Evolutionary conservation across 1,140 invertebrate genomes (phyloP).

Genomic region (Apis dorsata): DNA sequence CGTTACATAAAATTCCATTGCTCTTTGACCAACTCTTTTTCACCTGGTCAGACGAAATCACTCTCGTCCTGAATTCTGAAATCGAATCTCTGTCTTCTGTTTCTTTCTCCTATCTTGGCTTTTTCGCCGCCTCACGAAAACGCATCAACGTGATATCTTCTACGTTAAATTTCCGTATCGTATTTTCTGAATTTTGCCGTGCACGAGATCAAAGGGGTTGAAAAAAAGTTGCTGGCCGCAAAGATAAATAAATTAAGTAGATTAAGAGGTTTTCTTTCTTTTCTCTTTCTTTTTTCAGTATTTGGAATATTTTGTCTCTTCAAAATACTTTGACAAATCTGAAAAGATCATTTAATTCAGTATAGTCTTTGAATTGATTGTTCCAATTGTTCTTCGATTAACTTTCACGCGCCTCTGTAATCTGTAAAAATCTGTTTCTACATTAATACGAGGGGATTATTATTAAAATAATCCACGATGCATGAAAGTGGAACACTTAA

Average conservation of each 20-base stretch:
- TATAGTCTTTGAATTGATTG: too few relatives aligned
- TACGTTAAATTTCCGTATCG: conserved; percentile 52
- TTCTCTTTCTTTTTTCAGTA: too few relatives aligned
- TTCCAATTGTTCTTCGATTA: too few relatives aligned
- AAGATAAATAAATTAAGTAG: neutral
- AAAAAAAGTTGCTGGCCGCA: neutral
- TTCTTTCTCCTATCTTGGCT: neutral
- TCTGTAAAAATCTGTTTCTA: too few relatives aligned
- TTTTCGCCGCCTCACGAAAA: conserved; percentile 8
- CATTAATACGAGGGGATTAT: too few relatives aligned
- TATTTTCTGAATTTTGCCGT: conserved; percentile 34
- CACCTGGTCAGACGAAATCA: conserved; percentile 30
- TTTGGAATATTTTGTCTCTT: too few relatives aligned
- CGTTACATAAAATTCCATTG: conserved; percentile 44
- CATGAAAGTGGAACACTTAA: too few relatives aligned
- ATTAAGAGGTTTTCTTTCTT: neutral
- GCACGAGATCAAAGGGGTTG: neutral
- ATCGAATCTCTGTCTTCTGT: conserved; percentile 59
- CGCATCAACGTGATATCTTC: conserved; percentile 57
- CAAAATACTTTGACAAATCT: too few relatives aligned
- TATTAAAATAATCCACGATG: too few relatives aligned
- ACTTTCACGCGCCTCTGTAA: too few relatives aligned
- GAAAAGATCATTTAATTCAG: too few relatives aligned
- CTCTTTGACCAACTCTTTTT: conserved; percentile 15
- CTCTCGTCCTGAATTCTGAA: conserved; percentile 62